Base-by-base conservation (phyloP, 2,888 invertebrate genomes). In the Stenotaenia linearis region DNA sequence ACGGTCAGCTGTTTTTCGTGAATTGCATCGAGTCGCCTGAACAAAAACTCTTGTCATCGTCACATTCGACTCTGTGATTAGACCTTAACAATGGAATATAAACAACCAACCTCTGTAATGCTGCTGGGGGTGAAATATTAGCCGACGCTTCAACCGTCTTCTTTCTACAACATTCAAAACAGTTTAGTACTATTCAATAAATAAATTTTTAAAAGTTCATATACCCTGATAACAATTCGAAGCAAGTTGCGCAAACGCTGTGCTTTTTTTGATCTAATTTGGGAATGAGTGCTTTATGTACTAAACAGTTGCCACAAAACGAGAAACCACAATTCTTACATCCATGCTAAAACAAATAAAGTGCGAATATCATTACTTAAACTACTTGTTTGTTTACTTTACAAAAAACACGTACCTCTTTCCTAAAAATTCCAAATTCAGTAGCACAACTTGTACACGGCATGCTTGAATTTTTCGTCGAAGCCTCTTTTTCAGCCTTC, bases 251-350 rank as follows among this genome's bases (percentile, higher is more conserved):
- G 83, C 91, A 91, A 77, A 94, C 92, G 86, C 91, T 91, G 79
- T 90, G 89, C 84, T 91, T 90, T 75, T 88, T 35, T 35, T 76
- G 87, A 82, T 90, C 88, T 84, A 90, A 86, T 81, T 87, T 90
- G 10, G 91, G 89, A 80, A 94, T 86, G 83, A 90, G 89, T 81
- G 90, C 88, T 86, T 92, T 92, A 83, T 92, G 90, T 82, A 90
- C 90, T 76, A 95, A 87, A 86, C 95, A 96, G 86, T 92, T 94
- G 80, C 90, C 90, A 85, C 95, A 96, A 87, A 91, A 94, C 75
- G 93, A 92, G 87, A 92, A 92, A 35, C 93, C 93, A 87, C 95
- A 96, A 84, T 90, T 90, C 61, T 93, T 91, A 85, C 95, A 96
- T 23, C 93, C 94, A 87, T 90, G 89, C 94, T 95, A 87, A 82